Conservation (phyloP, 2,113 vertebrate genomes). For the Aspidoscelis tigris region DNA sequence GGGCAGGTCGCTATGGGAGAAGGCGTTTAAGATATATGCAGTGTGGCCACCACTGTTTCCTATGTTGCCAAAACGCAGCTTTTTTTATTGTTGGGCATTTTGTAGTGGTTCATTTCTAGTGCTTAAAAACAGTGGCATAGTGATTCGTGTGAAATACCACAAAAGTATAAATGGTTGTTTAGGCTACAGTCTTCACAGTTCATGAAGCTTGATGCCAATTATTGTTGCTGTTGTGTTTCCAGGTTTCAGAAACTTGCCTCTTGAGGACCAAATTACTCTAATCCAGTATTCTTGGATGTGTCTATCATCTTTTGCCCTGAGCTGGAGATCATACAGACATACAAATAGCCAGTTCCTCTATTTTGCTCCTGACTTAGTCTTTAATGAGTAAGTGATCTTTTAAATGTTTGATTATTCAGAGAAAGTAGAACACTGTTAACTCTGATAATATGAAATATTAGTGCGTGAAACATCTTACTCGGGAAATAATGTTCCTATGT, state of each 20-base stretch:
- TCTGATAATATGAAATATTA: conserved; percentile 22
- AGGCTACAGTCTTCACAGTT: no score
- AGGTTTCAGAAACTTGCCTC: conserved; percentile 98
- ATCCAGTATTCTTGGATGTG: conserved; percentile 99
- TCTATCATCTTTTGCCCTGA: conserved; percentile 98
- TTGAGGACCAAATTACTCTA: conserved; percentile 99
- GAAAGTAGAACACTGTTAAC: conserved; percentile 52
- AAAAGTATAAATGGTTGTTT: conserved; percentile 57
- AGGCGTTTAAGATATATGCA: not conserved
- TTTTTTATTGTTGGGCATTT: not conserved
- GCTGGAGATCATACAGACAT: conserved; percentile 99
- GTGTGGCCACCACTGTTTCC: not conserved
- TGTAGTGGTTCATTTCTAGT: not conserved
- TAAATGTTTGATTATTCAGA: conserved; percentile 58
- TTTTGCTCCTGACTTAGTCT: conserved; percentile 98
- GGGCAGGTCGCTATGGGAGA: no score
- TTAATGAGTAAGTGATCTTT: conserved; percentile 92
- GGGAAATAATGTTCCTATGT: no score
- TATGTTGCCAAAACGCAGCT: not conserved
- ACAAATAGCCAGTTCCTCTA: conserved; percentile 98
- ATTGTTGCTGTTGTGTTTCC: conserved; percentile 63
- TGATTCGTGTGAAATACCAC: conserved; percentile 21
- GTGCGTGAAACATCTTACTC: no score
- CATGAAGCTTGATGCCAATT: no score
- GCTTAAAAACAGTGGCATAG: conserved; percentile 10